Evolutionary conservation across 1,140 invertebrate species (phyloP), one percentile per base, ranked within the genome.

Genomic region (Ostrea edulis): DNA sequence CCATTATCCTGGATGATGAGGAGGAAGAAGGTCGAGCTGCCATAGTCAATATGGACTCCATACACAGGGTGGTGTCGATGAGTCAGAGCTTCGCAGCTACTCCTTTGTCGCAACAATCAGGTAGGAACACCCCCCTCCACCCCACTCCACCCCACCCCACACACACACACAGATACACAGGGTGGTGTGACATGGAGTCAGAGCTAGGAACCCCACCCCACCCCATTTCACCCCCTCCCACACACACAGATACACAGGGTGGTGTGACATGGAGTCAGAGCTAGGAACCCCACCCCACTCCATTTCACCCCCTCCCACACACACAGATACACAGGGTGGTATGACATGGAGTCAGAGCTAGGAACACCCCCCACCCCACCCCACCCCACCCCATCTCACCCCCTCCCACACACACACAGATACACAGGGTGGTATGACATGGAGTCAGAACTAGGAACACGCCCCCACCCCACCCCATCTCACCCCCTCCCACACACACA

Each of bases 71-170:
- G 12, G 88, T 94, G 9, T 91, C 91, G 8, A 91, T 90, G 84
- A 94, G 93, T 90, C 92, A 93, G 87, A 93, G 91, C 85, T 94
- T 94, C 82, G 85, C 87, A 58, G 82, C 44, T 2, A 52, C 17
- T 11, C 82, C 82, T 7, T 22, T 54, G n/a, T 82, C 82, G 17
- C 82, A 82, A 17, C 82, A 53, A n/a, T 82, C 82, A 82, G 82
- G 44, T 82, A n/a, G 51, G 44, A 52, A 20, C 51, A 20, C 35
- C 29, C 77, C 25, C 77, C n/a, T n/a, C n/a, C n/a, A n/a, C n/a
- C n/a, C 51, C 25, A 51, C 12, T 9, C n/a, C 12, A 14, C 29
- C 12, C 9, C 44, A 8, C n/a, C 44, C 2, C 51, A 29, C 51
- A 2, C 5, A 5, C 35, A 44, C 35, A 44, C 35, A 44, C 35